Conservation (phyloP, 2,888 invertebrate genomes). For the Agrochola circellaris region DNA sequence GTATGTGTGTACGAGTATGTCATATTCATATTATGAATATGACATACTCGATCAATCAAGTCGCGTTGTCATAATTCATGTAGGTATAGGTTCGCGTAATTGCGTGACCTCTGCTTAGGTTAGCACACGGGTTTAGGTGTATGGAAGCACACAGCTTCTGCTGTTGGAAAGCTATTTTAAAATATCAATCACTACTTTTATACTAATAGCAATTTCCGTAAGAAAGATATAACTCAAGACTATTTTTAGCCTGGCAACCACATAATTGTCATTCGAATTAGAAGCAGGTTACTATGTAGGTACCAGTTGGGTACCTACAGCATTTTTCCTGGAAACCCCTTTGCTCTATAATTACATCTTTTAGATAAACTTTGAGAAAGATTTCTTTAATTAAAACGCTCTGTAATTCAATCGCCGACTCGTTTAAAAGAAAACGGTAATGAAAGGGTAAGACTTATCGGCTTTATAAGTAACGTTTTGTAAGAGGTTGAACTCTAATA, state of each 20-base stretch:
- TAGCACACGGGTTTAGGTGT: background rate
- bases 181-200: background rate
- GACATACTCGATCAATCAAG: background rate
- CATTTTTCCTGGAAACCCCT: conserved; percentile 8
- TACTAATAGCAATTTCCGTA: background rate
- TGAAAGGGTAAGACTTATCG: conserved; percentile 29
- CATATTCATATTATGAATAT: too few relatives aligned
- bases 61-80: background rate
- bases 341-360: conserved; percentile 35
- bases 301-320: background rate
- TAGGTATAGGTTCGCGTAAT: background rate
- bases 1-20: too few relatives aligned
- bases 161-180: background rate
- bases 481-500: conserved; percentile 5
- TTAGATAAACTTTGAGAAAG: conserved; percentile 42
- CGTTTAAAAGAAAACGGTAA: conserved; percentile 44
- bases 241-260: too few relatives aligned
- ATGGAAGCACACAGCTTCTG: background rate
- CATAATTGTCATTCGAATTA: background rate
- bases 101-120: background rate
- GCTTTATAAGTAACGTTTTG: conserved; percentile 26
- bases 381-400: conserved; percentile 51
- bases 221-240: background rate
- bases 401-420: conserved; percentile 39
- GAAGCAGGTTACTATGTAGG: too few relatives aligned